These are phyloP conservation scores for Lepetodrilus schrolli DNA, from an alignment of 2,888 invertebrate genomes.

Conservation along the genomic window DNA sequence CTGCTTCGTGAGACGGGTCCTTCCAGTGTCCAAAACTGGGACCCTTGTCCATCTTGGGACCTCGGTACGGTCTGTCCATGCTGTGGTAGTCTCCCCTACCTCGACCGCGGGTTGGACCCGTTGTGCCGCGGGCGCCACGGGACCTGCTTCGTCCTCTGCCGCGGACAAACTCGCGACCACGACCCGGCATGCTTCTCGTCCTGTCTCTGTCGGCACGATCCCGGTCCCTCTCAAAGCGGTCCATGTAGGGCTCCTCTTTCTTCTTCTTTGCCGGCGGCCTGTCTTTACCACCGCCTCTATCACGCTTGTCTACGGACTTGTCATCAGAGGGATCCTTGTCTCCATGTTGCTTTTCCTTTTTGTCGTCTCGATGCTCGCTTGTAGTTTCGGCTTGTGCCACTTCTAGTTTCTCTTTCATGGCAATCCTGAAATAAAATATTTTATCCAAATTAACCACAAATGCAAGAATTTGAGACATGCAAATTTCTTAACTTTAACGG, in stretches of 20 bases:
- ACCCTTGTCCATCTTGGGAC: slow-evolving; percentile 27
- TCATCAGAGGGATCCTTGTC: slow-evolving; percentile 37
- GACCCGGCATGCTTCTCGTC: slow-evolving; percentile 53
- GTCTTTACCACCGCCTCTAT: slow-evolving; percentile 47
- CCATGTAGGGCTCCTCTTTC: slow-evolving; percentile 55
- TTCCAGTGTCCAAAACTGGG: slow-evolving; percentile 32
- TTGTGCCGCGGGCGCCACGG: slow-evolving; percentile 44
- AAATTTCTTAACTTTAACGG: no score
- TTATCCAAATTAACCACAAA: not conserved
- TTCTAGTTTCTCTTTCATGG: slow-evolving; percentile 1
- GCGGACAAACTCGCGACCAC: slow-evolving; percentile 68
- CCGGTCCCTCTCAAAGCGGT: slow-evolving; percentile 43
- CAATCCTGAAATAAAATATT: not conserved
- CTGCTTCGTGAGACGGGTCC: slow-evolving; percentile 33
- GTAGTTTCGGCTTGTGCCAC: not conserved
- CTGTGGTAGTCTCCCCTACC: slow-evolving; percentile 41
- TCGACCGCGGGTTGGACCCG: slow-evolving; percentile 41
- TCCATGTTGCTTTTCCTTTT: slow-evolving; percentile 43
- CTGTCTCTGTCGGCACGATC: slow-evolving; percentile 46
- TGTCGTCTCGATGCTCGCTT: slow-evolving; percentile 1
- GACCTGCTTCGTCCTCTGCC: slow-evolving; percentile 64
- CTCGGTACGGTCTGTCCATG: slow-evolving; percentile 27
- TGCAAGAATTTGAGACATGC: no score
- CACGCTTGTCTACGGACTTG: slow-evolving; percentile 35
- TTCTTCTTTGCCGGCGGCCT: slow-evolving; percentile 66